Base-by-base conservation (phyloP, 2,113 vertebrate genomes). In the Brachypodius melanocephalos region DNA sequence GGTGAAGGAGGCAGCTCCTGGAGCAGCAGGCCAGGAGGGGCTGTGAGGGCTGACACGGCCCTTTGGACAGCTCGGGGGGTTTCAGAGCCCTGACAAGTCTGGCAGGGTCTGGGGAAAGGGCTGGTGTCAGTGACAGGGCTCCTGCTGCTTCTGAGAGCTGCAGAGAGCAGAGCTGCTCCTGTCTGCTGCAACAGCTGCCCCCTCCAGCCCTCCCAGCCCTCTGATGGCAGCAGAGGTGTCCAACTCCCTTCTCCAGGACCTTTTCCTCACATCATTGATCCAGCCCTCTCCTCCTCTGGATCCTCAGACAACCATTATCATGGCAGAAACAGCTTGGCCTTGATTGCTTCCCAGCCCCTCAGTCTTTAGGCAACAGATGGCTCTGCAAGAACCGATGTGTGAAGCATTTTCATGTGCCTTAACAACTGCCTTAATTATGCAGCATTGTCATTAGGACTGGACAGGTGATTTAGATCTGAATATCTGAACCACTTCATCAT, bases 401-500 rank as follows among this genome's bases (percentile, higher is more conserved):
- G 78, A 93, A 95, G 55, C 72, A 57, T 88, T 90, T 96, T 40
- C 89, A 66, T 11, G 17, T 4, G 18, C 91, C 78, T 93, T 83
- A 96, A 94, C 67, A 93, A 94, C 85, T 83, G 87, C 89, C 81
- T 92, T 95, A 79, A 96, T 93, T 94, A 95, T 78, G 82, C 93
- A 96, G 82, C 90, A 32, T 38, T 77, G 78, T 90, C 85, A 59
- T 93, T 88, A 96, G 72, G 88, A 66, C 46, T 55, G 78, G 85
- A 80, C 78, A 90, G 82, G 85, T 80, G 89, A 94, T 95, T 80
- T 90, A 51, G 63, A 85, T 63, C 57, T 38, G 79, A 90, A 24
- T 51, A 89, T 58, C 36, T 74, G 89, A 91, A 55, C 17, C 51
- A 32, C 61, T 91, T 91, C 74, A 88, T 69, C 67, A 94, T 66